phyloP scores from a whole-genome alignment of 2,113 vertebrate species.

The Takifugu bimaculatus region DNA sequence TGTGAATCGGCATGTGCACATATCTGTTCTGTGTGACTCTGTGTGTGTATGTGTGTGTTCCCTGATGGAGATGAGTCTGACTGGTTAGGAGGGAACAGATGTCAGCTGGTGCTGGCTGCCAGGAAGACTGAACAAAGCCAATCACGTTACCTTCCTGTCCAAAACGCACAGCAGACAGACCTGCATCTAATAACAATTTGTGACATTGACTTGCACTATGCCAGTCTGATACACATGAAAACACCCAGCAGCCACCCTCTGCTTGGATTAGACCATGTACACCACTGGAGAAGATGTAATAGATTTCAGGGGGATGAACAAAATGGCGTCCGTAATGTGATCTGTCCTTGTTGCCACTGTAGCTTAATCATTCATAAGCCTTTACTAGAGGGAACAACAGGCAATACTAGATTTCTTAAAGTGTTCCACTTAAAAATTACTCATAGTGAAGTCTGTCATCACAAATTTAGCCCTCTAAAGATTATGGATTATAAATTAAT shows the following conservation, averaged over 20 bases:
- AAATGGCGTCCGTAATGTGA: slow-evolving; percentile 72
- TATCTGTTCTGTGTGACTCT: slow-evolving; percentile 49
- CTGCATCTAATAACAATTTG: slow-evolving; percentile 76
- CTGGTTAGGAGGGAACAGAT: slow-evolving; percentile 95
- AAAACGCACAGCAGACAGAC: slow-evolving; percentile 83
- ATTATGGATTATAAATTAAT: neutral
- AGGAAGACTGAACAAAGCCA: slow-evolving; percentile 90
- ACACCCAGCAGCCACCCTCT: slow-evolving; percentile 19
- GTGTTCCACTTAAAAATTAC: slow-evolving; percentile 8
- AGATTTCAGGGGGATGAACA: slow-evolving; percentile 60
- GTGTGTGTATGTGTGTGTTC: slow-evolving; percentile 59
- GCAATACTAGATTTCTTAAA: slow-evolving; percentile 26
- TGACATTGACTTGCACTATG: slow-evolving; percentile 74
- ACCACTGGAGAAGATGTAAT: slow-evolving; percentile 62
- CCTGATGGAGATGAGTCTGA: slow-evolving; percentile 91
- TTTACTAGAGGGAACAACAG: slow-evolving; percentile 41
- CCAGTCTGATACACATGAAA: slow-evolving; percentile 48
- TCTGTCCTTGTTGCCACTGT: slow-evolving; percentile 63
- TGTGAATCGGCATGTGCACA: slow-evolving; percentile 40
- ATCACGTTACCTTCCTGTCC: slow-evolving; percentile 87
- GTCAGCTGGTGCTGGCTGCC: slow-evolving; percentile 87
- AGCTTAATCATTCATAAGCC: slow-evolving; percentile 66
- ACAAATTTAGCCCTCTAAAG: neutral
- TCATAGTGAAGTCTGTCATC: too few relatives aligned
- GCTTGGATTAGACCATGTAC: slow-evolving; percentile 61